Evolutionary conservation across 2,888 invertebrate species (phyloP), one percentile per base, ranked within the genome.

Genomic region (Corbicula japonica): DNA sequence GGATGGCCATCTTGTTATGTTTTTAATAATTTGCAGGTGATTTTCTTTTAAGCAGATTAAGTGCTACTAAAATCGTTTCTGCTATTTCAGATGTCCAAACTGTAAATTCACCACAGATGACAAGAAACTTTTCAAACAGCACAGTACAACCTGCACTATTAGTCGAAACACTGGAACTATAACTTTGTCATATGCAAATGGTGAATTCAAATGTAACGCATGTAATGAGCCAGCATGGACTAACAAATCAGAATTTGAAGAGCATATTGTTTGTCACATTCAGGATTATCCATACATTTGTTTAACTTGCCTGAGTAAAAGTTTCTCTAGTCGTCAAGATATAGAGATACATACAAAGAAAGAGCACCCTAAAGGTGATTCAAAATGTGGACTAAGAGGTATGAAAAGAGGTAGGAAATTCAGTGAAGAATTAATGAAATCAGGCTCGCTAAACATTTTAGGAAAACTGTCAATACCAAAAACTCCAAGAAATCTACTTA

Each of bases 251-350:
- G 83, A 86, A 41, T 87, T 87, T 75, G 86, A 86, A 66, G 87
- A 87, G 50, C 87, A 87, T 80, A 54, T 87, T 32, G 85, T 85
- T 12, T 83, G 84, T 41, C 87, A 87, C 58, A 60, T 85, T 12
- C 66, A 79, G 28, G 66, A 80, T 28, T 63, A 77, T 5, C 87
- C 87, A 12, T 87, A 86, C 65, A 79, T 86, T 6, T 87, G 87
- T 62, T 69, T 87, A n/a, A 74, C 76, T 5, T 87, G 87, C 38
- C 79, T 65, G 60, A 66, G 41, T 23, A 76, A 78, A 34, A 77
- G 69, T 12, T 87, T 84, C 70, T 69, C 44, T 6, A 86, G 77
- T 76, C 68, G 72, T 62, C 69, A 60, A 54, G 48, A 56, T 32
- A 84, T 86, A 32, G 87, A 87, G 70, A 52, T 68, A n/a, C 87